Percentiles rank a stretch among this genome's conserved stretches.
phyloP scores from a whole-genome alignment of 1,140 invertebrate species.

The Sycophaga agraensis region DNA sequence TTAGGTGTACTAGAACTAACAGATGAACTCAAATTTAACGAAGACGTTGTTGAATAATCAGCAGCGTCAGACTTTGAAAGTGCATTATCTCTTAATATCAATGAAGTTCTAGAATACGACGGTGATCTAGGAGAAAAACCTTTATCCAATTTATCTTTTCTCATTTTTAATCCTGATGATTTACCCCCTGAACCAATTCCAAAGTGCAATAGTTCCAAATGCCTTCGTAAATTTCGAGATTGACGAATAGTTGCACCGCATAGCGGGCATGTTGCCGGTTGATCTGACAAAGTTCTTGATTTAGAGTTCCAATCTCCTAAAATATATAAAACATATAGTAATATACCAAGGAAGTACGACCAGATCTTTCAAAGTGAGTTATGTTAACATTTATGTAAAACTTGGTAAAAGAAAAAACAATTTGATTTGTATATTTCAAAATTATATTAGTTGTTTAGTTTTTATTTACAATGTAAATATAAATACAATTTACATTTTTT shows the following conservation, averaged over 20 bases:
- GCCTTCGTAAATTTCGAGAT: conserved; percentile 51
- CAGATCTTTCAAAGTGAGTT: conserved; percentile 4
- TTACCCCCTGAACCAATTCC: conserved; percentile 41
- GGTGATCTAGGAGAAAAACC: conserved; percentile 5
- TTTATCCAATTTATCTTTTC: conserved; percentile 24
- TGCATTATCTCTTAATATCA: conserved; percentile 32
- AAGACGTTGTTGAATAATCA: conserved; percentile 37
- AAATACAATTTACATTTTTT: conserved; percentile 20
- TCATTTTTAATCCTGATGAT: conserved; percentile 28
- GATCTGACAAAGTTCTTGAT: conserved; percentile 47
- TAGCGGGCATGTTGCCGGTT: conserved; percentile 50
- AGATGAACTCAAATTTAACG: conserved; percentile 38
- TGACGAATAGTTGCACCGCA: conserved; percentile 54
- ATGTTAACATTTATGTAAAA: not conserved
- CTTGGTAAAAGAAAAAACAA: conserved; percentile 8
- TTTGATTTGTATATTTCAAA: conserved; percentile 19
- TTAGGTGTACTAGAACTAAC: conserved; percentile 37
- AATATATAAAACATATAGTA: conserved; percentile 34
- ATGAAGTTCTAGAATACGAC: conserved; percentile 15
- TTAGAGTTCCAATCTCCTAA: conserved; percentile 43
- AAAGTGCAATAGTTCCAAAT: conserved; percentile 53
- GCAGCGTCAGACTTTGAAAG: conserved; percentile 35
- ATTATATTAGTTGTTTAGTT: conserved; percentile 21
- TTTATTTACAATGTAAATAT: conserved; percentile 24
- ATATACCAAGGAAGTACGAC: conserved; percentile 16